Conservation (phyloP, 2,888 invertebrate genomes). For the Trichopria drosophilae region DNA sequence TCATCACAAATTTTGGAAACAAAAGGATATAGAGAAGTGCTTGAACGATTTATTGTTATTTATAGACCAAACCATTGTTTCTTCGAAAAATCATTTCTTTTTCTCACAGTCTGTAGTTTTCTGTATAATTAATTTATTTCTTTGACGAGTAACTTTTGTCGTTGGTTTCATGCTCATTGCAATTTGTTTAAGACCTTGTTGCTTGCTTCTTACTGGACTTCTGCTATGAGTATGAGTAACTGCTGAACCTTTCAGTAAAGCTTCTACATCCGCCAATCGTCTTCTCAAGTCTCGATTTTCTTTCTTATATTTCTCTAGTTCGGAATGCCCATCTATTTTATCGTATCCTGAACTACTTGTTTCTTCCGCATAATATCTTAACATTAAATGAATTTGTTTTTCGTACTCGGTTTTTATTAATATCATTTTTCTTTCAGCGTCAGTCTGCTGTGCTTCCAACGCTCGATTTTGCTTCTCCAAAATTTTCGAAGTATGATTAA, state of each 20-base stretch:
- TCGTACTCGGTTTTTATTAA: slow-evolving; percentile 68
- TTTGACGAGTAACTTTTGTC: slow-evolving; percentile 82
- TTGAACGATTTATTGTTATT: too few species aligned
- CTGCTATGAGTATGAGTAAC: slow-evolving; percentile 35
- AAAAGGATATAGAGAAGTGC: too few species aligned
- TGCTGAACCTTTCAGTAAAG: slow-evolving; percentile 45
- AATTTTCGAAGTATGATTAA: slow-evolving; percentile 75
- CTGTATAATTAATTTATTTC: slow-evolving; percentile 81
- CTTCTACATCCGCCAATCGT: slow-evolving; percentile 52
- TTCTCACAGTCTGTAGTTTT: slow-evolving; percentile 61
- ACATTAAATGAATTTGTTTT: slow-evolving; percentile 66
- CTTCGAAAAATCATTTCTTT: slow-evolving; percentile 44
- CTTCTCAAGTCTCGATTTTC: slow-evolving; percentile 52
- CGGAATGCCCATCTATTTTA: slow-evolving; percentile 43
- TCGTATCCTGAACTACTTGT: slow-evolving; percentile 57
- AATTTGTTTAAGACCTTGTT: slow-evolving; percentile 68
- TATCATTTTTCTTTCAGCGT: slow-evolving; percentile 66
- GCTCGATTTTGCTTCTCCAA: slow-evolving; percentile 75
- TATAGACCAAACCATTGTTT: too few species aligned
- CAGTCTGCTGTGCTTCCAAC: slow-evolving; percentile 66
- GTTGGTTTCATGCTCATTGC: slow-evolving; percentile 33
- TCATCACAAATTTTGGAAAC: too few species aligned
- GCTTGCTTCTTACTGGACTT: slow-evolving; percentile 64
- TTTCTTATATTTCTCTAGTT: slow-evolving; percentile 47
- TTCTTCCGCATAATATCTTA: slow-evolving; percentile 65